These are phyloP conservation scores for Dioctria rufipes DNA, from an alignment of 2,888 invertebrate species.

Conservation along the genomic window DNA sequence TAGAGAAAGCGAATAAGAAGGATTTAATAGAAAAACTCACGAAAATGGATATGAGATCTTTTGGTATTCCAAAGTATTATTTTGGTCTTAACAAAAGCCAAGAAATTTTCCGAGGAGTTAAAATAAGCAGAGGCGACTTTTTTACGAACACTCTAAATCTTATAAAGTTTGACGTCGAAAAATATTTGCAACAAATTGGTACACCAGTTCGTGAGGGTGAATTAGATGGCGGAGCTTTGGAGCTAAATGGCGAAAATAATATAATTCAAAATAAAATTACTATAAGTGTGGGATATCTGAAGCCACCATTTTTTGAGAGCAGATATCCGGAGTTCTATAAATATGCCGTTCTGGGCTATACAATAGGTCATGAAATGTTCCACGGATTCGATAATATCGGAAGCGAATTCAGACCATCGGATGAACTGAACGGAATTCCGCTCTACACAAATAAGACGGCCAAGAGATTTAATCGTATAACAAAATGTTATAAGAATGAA, in stretches of 20 bases:
- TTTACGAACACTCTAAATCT: not conserved
- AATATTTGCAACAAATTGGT: not conserved
- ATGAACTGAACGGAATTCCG: not conserved
- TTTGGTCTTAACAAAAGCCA: not conserved
- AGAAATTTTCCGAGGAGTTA: not conserved
- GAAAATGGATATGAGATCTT: not conserved
- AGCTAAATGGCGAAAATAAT: not conserved
- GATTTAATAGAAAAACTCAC: not conserved
- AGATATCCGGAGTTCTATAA: slow-evolving; percentile 26
- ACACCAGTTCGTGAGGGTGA: not conserved
- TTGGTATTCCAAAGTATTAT: not conserved
- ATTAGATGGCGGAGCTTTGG: not conserved
- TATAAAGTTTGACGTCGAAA: not conserved
- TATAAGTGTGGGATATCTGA: not conserved
- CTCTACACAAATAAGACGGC: not conserved
- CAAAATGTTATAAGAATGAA: slow-evolving; percentile 18
- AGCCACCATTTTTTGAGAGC: slow-evolving; percentile 1
- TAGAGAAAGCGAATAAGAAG: not conserved
- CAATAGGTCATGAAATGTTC: slow-evolving; percentile 15
- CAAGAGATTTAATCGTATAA: not conserved
- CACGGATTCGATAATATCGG: slow-evolving; percentile 22
- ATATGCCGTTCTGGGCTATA: not conserved
- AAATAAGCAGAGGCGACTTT: not conserved
- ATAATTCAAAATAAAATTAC: not conserved
- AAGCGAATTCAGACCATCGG: not conserved